Conservation (phyloP, 2,888 invertebrate genomes). For the Patella ulyssiponensis region DNA sequence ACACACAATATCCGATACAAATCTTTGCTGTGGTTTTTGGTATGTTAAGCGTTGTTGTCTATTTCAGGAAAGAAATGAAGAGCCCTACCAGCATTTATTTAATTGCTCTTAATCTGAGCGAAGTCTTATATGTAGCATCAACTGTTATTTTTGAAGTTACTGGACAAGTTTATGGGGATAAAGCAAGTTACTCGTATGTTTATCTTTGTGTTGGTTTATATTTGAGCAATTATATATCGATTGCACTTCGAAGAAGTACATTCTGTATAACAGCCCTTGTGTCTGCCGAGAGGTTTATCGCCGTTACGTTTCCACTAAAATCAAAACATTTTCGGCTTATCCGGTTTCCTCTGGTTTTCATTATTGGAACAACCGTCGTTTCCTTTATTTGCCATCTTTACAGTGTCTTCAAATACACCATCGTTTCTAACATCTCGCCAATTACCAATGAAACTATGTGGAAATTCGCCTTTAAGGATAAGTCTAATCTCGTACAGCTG, state of each 20-base stretch:
- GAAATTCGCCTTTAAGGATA: not conserved
- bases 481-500: not conserved
- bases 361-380: not conserved
- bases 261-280: not conserved
- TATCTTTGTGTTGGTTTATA: constrained; percentile 1
- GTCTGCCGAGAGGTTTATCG: not conserved
- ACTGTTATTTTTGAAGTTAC: not conserved
- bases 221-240: not conserved
- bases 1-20: not conserved
- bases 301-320: constrained; percentile 7
- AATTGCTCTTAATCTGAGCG: not conserved
- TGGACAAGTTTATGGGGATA: not conserved
- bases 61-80: not conserved
- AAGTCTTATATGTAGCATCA: not conserved
- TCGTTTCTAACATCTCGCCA: not conserved
- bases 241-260: constrained; percentile 4
- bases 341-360: not conserved
- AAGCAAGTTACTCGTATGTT: not conserved
- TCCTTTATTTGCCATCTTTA: not conserved
- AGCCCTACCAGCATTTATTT: not conserved
- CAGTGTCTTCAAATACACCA: not conserved
- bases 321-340: not conserved
- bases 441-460: not conserved
- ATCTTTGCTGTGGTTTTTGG: not conserved
- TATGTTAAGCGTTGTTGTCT: not conserved